Conservation (phyloP, 2,888 invertebrate species). For the Panzeria rudis region DNA sequence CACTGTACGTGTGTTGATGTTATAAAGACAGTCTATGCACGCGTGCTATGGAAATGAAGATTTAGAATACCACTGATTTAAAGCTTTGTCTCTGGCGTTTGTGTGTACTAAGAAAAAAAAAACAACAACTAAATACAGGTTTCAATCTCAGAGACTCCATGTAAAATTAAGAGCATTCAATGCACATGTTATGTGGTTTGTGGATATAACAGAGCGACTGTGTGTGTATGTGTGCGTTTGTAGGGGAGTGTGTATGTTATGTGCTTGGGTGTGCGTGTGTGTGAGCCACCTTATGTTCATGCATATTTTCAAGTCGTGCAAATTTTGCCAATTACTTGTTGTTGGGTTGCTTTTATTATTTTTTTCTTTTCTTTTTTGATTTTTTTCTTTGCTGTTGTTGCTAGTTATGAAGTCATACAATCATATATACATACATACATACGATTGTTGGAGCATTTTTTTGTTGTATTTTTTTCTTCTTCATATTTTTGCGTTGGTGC, state of each 20-base stretch:
- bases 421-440: neutral
- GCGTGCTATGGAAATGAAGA: no score
- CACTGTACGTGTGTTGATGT: no score
- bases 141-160: conserved; percentile 16
- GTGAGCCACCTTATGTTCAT: conserved; percentile 3
- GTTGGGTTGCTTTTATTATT: neutral
- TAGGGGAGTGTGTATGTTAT: no score
- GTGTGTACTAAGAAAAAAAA: conserved; percentile 1
- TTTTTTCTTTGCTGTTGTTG: conserved; percentile 6
- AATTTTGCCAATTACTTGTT: conserved; percentile 21
- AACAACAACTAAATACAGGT: conserved; percentile 21
- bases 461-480: neutral
- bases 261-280: no score
- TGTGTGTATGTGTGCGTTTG: neutral
- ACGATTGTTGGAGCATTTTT: conserved; percentile 27
- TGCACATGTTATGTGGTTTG: conserved; percentile 69
- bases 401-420: conserved; percentile 59
- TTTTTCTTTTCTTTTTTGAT: neutral
- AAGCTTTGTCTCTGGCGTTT: neutral
- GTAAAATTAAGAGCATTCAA: conserved; percentile 43
- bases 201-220: conserved; percentile 59
- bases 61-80: no score
- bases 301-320: conserved; percentile 7
- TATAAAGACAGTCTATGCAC: no score
- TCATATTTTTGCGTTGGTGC: conserved; percentile 22